These are phyloP conservation scores for Carduelis carduelis DNA, from an alignment of 2,797 vertebrate genomes.

Conservation along the genomic window DNA sequence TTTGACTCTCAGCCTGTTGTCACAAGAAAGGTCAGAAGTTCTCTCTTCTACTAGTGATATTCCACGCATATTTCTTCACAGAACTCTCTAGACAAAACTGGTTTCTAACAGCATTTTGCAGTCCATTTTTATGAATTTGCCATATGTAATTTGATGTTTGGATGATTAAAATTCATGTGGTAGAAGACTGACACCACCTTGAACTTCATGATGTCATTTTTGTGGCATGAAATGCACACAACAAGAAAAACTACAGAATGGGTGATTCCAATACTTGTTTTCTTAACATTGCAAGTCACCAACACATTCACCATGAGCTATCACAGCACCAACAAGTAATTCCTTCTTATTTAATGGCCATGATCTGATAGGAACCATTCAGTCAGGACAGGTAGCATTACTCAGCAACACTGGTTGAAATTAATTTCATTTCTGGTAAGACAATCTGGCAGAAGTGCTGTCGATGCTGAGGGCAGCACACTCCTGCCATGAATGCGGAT, in stretches of 20 bases:
- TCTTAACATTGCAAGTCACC: not conserved
- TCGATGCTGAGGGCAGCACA: not conserved
- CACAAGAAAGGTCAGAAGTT: not conserved
- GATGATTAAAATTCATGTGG: not conserved
- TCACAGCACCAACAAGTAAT: not conserved
- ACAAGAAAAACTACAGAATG: not conserved
- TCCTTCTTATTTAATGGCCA: not conserved
- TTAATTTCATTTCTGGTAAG: not conserved
- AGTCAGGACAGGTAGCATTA: not conserved
- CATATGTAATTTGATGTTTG: not conserved
- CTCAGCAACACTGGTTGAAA: not conserved
- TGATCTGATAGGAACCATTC: not conserved
- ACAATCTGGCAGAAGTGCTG: not conserved
- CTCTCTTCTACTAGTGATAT: not conserved
- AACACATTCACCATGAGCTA: not conserved
- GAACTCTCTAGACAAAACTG: not conserved
- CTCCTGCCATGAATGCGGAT: not conserved
- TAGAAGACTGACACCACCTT: not conserved
- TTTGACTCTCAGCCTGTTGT: not conserved
- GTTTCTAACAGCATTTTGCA: not conserved
- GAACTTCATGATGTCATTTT: not conserved
- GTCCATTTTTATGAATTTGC: not conserved
- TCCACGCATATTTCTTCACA: accelerated
- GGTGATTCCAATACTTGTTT: not conserved
- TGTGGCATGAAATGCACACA: not conserved